These are phyloP conservation scores for Thumatha senex DNA, from an alignment of 2,888 invertebrate species.

Conservation along the genomic window DNA sequence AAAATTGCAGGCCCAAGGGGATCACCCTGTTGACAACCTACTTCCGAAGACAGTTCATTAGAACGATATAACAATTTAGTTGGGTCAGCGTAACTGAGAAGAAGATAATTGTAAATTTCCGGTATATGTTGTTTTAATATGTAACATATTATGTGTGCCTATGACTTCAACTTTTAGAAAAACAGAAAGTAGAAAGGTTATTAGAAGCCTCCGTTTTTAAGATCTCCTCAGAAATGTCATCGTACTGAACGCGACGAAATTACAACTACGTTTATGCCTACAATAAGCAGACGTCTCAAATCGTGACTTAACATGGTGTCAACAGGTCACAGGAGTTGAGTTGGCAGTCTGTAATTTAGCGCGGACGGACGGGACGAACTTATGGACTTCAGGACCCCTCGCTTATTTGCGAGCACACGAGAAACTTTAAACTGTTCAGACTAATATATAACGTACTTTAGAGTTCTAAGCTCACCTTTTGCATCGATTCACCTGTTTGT, in stretches of 20 bases:
- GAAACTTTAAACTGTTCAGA: slow-evolving; percentile 71
- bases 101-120: no score
- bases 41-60: no score
- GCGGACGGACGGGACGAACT: slow-evolving; percentile 63
- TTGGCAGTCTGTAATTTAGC: slow-evolving; percentile 78
- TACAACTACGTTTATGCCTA: slow-evolving; percentile 48
- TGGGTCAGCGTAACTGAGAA: no score
- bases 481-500: slow-evolving; percentile 51
- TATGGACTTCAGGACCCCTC: slow-evolving; percentile 57
- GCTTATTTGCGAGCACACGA: slow-evolving; percentile 72
- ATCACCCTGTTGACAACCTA: no score
- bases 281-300: slow-evolving; percentile 62
- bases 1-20: no score
- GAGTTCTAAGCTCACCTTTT: slow-evolving; percentile 57
- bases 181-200: no score
- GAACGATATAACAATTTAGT: no score
- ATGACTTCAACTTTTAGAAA: no score
- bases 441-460: slow-evolving; percentile 69
- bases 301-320: slow-evolving; percentile 67
- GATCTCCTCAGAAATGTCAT: slow-evolving; percentile 4
- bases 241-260: slow-evolving; percentile 37
- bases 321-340: slow-evolving; percentile 80
- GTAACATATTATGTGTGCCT: no score
- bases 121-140: no score
- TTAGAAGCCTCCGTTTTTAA: not conserved